Evolutionary conservation across 2,113 vertebrate species (phyloP), one percentile per base, ranked within the genome.

Genomic region (Lampris megalopsis): DNA sequence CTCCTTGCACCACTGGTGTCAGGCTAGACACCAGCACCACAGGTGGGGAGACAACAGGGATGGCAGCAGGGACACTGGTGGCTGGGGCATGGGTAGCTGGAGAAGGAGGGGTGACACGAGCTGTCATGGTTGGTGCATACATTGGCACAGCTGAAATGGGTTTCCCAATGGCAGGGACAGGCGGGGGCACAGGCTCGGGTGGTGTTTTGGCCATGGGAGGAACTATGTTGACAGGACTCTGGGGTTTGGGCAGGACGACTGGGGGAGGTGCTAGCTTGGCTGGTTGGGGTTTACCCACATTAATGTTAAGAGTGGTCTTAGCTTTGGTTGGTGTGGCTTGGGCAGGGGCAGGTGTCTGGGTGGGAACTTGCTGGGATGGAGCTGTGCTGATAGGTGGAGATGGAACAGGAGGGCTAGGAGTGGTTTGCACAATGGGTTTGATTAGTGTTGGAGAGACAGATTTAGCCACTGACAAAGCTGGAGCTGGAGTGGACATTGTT

Each of bases 111-210:
- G 85, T 73, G 9, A 49, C 80, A 8, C n/a, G 77, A 40, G 73
- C 6, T 2, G 71, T 65, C 0, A 61, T 62, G 52, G 92, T 10
- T 1, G 92, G 85, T 43, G 71, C 83, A 10, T 95, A 95, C 93
- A 92, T 91, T 0, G 94, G 94, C 48, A 95, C 73, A 0, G 94
- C 93, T 5, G 93, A 94, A 77, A 95, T 95, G 3, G 94, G 94
- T 71, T 94, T 95, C 36, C 94, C 93, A 0, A 95, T 94, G 67
- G 66, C 35, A n/a, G 90, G 75, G 37, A 81, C 84, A 10, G 92
- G 66, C 35, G 83, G 52, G 0, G 85, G 75, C 36, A 63, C 72
- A 9, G 92, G 83, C 24, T 92, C 81, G 0, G 88, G 90, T 6
- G 92, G 63, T 45, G 86, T 83, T 13, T 60, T 87, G 75, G 50